Evolutionary conservation across 92 coral and sea anemone species (phyloP), one percentile per base, ranked within the genome.

Genomic region (Umimayanthus chanpuru): DNA sequence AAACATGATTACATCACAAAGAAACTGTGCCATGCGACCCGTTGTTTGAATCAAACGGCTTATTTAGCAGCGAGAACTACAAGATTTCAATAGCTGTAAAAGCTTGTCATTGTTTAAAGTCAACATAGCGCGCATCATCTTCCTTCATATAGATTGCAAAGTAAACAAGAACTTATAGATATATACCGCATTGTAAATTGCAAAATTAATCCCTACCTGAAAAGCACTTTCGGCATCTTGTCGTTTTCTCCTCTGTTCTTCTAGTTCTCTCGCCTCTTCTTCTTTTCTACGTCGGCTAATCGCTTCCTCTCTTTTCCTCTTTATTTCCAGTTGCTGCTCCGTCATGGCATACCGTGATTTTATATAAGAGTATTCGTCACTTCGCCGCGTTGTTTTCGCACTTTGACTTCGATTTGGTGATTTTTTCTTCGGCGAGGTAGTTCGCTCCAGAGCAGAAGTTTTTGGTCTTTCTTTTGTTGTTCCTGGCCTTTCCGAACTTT

Each of bases 161-260:
- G 49, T 26, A 21, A 74, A 32, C 25, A 23, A 74, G 56, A 61
- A 0, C n/a, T 61, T 61, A 18, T 3, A 1, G 2, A 1, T 61
- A 18, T 18, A 61, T 61, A 61, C 5, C 20, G 68, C 43, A 30
- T 28, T 8, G 30, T 40, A 85, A 39, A 6, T 4, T 10, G 6
- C 4, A 18, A 20, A 73, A 75, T 75, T 50, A 94, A 95, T 91
- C 10, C 72, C 71, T 66, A 96, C 98, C 92, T 96, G 94, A 89
- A 96, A 96, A 32, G 99, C 99, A 72, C 95, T 88, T 66, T 96
- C 99, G 1, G 99, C 99, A 47, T 96, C 99, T 75, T 96, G 98
- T 58, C 96, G 73, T 85, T 95, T 96, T 65, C 98, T 90, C 53
- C 88, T 89, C 71, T 91, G 90, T 87, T 96, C 99, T 68, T 96